Evolutionary conservation across 23 tunicate species (phyloP).

Genomic region (Styela plicata): DNA sequence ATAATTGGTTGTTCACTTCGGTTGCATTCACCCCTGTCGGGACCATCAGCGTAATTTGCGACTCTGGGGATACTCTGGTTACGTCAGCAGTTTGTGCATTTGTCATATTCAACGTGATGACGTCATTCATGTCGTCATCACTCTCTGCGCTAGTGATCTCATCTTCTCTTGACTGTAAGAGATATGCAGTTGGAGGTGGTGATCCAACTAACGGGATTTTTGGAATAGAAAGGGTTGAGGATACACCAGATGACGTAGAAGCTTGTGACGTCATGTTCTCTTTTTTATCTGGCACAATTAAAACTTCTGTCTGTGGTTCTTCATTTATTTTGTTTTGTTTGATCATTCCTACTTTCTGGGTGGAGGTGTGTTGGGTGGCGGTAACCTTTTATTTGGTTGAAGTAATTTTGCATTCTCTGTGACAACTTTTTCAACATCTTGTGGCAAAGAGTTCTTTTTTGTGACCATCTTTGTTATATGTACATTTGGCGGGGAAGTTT

Average conservation of each 20-base stretch:
- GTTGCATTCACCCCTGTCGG: not conserved
- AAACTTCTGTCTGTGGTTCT: not conserved
- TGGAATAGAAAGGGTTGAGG: not conserved
- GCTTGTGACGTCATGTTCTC: not conserved
- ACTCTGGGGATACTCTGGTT: not conserved
- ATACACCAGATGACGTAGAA: not conserved
- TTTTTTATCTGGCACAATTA: not conserved
- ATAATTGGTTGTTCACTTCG: not conserved
- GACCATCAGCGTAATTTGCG: not conserved
- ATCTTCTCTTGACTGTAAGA: constrained; percentile 10
- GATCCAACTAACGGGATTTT: not conserved
- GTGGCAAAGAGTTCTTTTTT: not conserved
- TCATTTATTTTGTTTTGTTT: not conserved
- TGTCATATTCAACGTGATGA: constrained; percentile 29
- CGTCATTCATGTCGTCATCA: constrained; percentile 27
- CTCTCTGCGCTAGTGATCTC: constrained; percentile 26
- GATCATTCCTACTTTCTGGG: not conserved
- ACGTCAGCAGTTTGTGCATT: not conserved
- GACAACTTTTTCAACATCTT: not conserved
- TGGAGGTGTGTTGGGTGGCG: not conserved
- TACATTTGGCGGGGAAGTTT: not conserved
- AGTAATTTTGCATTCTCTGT: not conserved
- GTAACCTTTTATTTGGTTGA: not conserved
- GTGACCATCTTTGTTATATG: not conserved
- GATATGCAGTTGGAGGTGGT: constrained; percentile 22